A percentile compares a stretch with the other conserved stretches of the same genome.
Evolutionary conservation across 2,797 vertebrate genomes (phyloP).

Genomic region (Rhadinocentrus ornatus): DNA sequence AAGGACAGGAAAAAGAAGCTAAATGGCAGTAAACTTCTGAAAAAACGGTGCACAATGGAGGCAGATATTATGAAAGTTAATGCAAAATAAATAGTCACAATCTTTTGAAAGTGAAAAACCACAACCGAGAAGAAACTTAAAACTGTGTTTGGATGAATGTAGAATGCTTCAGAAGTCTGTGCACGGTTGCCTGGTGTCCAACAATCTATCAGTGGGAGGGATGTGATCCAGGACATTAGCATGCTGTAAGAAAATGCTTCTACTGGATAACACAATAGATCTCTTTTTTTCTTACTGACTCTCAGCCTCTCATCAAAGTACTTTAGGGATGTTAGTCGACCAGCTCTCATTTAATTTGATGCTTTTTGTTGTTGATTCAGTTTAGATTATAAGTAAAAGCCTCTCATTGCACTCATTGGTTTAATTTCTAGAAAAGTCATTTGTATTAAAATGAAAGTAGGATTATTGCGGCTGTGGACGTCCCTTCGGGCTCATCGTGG

Average conservation of each 20-base stretch:
- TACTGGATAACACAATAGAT: background rate
- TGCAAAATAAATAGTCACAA: background rate
- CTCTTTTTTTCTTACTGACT: background rate
- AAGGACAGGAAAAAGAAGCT: too few species aligned
- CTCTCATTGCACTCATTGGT: background rate
- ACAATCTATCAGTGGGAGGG: background rate
- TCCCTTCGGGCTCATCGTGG: background rate
- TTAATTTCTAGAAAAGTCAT: background rate
- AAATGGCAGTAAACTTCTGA: background rate
- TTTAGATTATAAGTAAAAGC: background rate
- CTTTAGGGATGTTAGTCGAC: background rate
- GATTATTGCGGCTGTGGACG: background rate
- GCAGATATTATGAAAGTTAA: background rate
- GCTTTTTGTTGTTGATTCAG: background rate
- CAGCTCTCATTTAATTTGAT: background rate
- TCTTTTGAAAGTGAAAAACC: background rate
- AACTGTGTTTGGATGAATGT: background rate
- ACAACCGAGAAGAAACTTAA: background rate
- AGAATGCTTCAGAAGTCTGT: background rate
- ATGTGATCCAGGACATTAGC: background rate
- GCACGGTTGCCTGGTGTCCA: background rate
- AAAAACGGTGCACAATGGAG: background rate
- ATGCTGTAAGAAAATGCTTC: background rate
- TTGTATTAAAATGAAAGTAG: background rate
- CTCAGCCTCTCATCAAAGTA: background rate